These are phyloP conservation scores for Drosophila carrolli DNA, from an alignment of 1,140 invertebrate genomes.

Conservation along the genomic window DNA sequence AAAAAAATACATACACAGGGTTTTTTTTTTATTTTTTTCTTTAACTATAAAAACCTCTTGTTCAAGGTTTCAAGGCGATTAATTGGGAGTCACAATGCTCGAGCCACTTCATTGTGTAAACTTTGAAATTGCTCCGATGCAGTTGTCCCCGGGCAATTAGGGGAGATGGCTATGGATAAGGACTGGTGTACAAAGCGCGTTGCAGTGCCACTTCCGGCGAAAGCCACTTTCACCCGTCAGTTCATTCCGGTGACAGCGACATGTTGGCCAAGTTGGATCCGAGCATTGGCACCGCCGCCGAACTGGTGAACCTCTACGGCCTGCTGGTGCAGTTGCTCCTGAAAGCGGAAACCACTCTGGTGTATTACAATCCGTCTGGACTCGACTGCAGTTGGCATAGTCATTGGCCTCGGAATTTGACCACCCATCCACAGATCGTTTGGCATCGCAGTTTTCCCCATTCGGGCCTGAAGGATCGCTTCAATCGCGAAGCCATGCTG, in stretches of 20 bases:
- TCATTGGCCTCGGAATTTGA: slow-evolving; percentile 32
- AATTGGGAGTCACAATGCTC: slow-evolving; percentile 4
- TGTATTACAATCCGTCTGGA: slow-evolving; percentile 49
- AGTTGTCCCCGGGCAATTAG: slow-evolving; percentile 22
- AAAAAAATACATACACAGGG: too few species aligned
- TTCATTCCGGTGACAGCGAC: background rate
- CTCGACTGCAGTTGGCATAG: slow-evolving; percentile 38
- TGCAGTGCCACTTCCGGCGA: too few species aligned
- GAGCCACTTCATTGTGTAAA: slow-evolving; percentile 21
- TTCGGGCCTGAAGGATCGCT: background rate
- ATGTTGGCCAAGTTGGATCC: slow-evolving; percentile 38
- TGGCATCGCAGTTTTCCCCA: slow-evolving; percentile 17
- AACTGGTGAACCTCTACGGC: slow-evolving; percentile 35
- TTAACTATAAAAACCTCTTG: too few species aligned
- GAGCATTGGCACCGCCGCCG: background rate
- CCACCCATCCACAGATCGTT: slow-evolving; percentile 46
- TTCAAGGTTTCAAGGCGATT: slow-evolving; percentile 2
- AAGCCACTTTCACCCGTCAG: background rate
- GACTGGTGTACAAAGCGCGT: background rate
- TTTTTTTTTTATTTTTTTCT: too few species aligned
- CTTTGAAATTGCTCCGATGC: slow-evolving; percentile 14
- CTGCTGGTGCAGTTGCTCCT: slow-evolving; percentile 32
- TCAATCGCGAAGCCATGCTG: slow-evolving; percentile 26
- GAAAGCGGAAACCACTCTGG: slow-evolving; percentile 13
- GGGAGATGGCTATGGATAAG: slow-evolving; percentile 28